These are phyloP conservation scores for Nyleta sp. DNA, from an alignment of 2,888 invertebrate species.

Conservation along the genomic window DNA sequence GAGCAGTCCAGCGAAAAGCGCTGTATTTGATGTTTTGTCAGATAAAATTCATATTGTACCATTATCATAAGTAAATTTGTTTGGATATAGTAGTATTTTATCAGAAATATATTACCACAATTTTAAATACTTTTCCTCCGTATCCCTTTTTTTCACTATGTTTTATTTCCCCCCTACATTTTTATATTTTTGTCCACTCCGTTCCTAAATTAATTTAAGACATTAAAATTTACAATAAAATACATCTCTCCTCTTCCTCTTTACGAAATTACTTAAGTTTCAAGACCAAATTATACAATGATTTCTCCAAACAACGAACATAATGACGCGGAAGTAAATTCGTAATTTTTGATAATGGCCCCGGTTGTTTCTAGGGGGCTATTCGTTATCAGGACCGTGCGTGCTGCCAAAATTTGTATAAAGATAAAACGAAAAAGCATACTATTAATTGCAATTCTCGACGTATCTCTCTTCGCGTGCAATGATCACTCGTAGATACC, in stretches of 20 bases:
- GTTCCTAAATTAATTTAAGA: too few relatives aligned
- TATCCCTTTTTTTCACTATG: too few relatives aligned
- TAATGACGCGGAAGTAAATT: slow-evolving; percentile 29
- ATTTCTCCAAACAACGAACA: not conserved
- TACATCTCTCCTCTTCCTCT: too few relatives aligned
- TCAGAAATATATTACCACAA: too few relatives aligned
- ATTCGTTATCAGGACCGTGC: slow-evolving; percentile 27
- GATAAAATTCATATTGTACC: not conserved
- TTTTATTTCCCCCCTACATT: too few relatives aligned
- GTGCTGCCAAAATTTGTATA: slow-evolving; percentile 51
- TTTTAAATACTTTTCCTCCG: too few relatives aligned
- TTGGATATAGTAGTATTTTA: too few relatives aligned
- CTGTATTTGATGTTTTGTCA: slow-evolving; percentile 2
- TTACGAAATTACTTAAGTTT: too few relatives aligned
- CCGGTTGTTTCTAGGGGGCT: slow-evolving; percentile 12
- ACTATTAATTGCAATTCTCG: slow-evolving; percentile 47
- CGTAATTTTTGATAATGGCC: slow-evolving; percentile 32
- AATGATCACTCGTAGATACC: slow-evolving; percentile 56
- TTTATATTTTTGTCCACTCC: too few relatives aligned
- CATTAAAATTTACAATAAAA: too few relatives aligned
- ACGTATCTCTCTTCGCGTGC: slow-evolving; percentile 56
- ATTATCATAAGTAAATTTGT: slow-evolving; percentile 16
- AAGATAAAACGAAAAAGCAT: slow-evolving; percentile 58
- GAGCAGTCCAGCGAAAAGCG: not conserved
- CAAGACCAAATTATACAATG: too few relatives aligned